phyloP scores from a whole-genome alignment of 2,113 vertebrate species.

The Trochalopteron elliotii region DNA sequence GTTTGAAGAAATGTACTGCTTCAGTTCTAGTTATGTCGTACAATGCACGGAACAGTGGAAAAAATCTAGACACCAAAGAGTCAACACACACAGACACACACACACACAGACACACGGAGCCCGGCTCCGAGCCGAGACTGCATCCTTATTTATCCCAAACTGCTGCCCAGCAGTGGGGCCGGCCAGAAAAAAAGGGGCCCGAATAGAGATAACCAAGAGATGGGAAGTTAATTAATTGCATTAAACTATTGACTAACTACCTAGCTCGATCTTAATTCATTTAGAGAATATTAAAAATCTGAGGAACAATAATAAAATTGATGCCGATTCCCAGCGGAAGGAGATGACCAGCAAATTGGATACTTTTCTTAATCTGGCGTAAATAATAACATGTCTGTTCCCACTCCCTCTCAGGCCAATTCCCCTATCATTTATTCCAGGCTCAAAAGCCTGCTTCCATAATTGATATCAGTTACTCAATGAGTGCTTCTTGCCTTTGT shows the following conservation, averaged over 20 bases:
- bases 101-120: neutral
- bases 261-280: conserved; percentile 81
- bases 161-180: conserved; percentile 15
- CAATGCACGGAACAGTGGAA: conserved; percentile 72
- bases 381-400: conserved; percentile 85
- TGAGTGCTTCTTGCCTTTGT: conserved; percentile 73
- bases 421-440: conserved; percentile 84
- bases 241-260: conserved; percentile 87
- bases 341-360: conserved; percentile 84
- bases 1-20: conserved; percentile 80
- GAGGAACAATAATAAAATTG: conserved; percentile 87
- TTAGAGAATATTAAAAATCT: conserved; percentile 85
- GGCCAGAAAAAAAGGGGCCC: neutral
- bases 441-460: conserved; percentile 77
- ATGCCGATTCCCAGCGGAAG: conserved; percentile 81
- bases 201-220: conserved; percentile 62
- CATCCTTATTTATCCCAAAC: conserved; percentile 35
- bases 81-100: conserved; percentile 32
- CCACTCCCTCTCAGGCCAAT: conserved; percentile 77
- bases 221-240: conserved; percentile 83
- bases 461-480: conserved; percentile 82
- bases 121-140: neutral
- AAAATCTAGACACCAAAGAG: conserved; percentile 65
- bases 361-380: conserved; percentile 87
- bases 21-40: conserved; percentile 74